Evolutionary conservation across 2,113 vertebrate species (phyloP).

Genomic region (Elanus axillaris): DNA sequence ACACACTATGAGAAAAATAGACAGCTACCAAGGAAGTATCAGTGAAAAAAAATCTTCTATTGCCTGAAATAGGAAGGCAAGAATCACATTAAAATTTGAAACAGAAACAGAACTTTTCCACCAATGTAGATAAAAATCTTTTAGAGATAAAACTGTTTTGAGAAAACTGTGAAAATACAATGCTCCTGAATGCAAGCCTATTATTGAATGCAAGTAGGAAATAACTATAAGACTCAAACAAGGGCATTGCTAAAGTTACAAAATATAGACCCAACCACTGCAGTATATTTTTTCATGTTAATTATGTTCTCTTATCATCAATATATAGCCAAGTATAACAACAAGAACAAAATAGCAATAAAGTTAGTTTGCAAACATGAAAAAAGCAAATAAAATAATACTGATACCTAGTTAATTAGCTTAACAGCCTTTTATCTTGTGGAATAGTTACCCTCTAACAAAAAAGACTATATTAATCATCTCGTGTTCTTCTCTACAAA

Average conservation of each 20-base stretch:
- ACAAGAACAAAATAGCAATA: slow-evolving; percentile 57
- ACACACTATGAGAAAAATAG: neutral
- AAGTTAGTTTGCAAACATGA: slow-evolving; percentile 61
- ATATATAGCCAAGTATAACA: slow-evolving; percentile 55
- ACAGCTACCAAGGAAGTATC: slow-evolving; percentile 7
- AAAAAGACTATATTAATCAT: slow-evolving; percentile 66
- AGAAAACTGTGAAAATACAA: slow-evolving; percentile 62
- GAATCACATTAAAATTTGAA: slow-evolving; percentile 64
- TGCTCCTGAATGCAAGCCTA: slow-evolving; percentile 41
- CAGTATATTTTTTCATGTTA: slow-evolving; percentile 63
- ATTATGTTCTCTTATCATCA: slow-evolving; percentile 66
- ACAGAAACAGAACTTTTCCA: slow-evolving; percentile 59
- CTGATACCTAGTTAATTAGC: slow-evolving; percentile 63
- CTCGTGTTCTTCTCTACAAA: slow-evolving; percentile 53
- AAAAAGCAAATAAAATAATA: slow-evolving; percentile 69
- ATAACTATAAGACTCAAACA: slow-evolving; percentile 43
- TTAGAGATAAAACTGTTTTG: slow-evolving; percentile 64
- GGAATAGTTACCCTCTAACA: slow-evolving; percentile 59
- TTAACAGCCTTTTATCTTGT: slow-evolving; percentile 61
- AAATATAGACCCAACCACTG: slow-evolving; percentile 49
- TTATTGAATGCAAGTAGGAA: slow-evolving; percentile 56
- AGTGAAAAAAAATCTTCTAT: slow-evolving; percentile 8
- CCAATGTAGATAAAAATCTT: slow-evolving; percentile 61
- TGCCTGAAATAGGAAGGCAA: slow-evolving; percentile 54
- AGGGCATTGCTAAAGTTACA: slow-evolving; percentile 41